These are phyloP conservation scores for Coregonus sp. DNA, from an alignment of 2,797 vertebrate species.

Conservation along the genomic window DNA sequence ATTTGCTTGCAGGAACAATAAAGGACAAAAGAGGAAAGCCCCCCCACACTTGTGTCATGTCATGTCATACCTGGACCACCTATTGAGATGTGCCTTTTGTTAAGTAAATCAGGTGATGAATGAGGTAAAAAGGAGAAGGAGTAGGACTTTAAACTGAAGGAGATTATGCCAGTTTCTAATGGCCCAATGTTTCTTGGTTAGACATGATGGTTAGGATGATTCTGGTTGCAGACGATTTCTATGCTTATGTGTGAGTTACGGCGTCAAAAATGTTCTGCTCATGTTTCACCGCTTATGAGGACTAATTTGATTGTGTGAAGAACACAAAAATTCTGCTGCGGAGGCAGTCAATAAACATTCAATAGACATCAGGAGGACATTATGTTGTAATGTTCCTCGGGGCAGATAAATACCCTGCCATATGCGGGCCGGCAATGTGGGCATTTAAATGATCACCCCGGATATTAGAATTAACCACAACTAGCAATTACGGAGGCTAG, in stretches of 20 bases:
- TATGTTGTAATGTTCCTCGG: slow-evolving; percentile 13
- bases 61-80: too few relatives aligned
- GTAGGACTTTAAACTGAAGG: background rate
- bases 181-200: background rate
- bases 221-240: background rate
- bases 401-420: slow-evolving; percentile 38
- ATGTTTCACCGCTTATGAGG: background rate
- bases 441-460: slow-evolving; percentile 49
- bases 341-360: slow-evolving; percentile 10
- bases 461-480: slow-evolving; percentile 60
- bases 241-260: slow-evolving; percentile 15
- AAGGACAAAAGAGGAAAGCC: too few relatives aligned
- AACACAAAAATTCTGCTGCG: slow-evolving; percentile 4
- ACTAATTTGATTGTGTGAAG: slow-evolving; percentile 15
- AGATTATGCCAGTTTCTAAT: slow-evolving; percentile 16
- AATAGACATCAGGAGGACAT: slow-evolving; percentile 25
- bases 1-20: too few relatives aligned
- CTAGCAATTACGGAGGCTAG: slow-evolving; percentile 56
- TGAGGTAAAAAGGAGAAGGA: too few relatives aligned
- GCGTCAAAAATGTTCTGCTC: background rate
- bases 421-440: slow-evolving; percentile 28
- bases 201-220: background rate
- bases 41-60: too few relatives aligned
- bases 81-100: too few relatives aligned
- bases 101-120: too few relatives aligned